These are phyloP conservation scores for Drosophila oshimai DNA, from an alignment of 1,140 invertebrate genomes.

Conservation along the genomic window DNA sequence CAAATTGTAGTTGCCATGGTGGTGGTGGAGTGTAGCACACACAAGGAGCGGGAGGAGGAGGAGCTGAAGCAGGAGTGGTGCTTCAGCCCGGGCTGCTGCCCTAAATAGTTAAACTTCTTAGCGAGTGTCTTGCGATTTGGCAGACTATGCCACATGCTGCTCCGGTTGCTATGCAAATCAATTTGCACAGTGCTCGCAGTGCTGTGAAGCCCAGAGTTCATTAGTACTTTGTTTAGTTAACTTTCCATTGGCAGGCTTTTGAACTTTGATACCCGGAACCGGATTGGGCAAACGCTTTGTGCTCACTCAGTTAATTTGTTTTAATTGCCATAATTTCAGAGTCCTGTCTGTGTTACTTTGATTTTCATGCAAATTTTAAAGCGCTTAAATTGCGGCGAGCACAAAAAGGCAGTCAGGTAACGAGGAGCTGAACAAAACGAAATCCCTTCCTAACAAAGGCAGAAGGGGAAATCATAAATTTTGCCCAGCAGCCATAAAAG, in stretches of 20 bases:
- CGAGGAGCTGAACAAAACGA: conserved; percentile 58
- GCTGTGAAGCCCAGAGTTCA: conserved; percentile 54
- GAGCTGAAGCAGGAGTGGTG: background rate
- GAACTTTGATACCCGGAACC: conserved; percentile 68
- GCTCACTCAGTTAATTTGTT: conserved; percentile 52
- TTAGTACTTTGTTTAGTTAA: conserved; percentile 73
- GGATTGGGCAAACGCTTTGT: conserved; percentile 37
- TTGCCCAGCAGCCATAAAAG: conserved; percentile 77
- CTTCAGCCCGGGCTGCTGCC: conserved; percentile 29
- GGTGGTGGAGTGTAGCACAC: no score
- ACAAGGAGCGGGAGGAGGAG: background rate
- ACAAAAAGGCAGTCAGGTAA: conserved; percentile 30
- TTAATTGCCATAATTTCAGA: conserved; percentile 54
- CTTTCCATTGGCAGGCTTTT: conserved; percentile 57
- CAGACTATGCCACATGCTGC: conserved; percentile 56
- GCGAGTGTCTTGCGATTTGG: conserved; percentile 57
- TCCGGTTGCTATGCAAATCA: conserved; percentile 76
- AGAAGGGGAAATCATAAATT: conserved; percentile 76
- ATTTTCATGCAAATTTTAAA: conserved; percentile 73
- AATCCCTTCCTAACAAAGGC: conserved; percentile 73
- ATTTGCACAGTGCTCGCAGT: conserved; percentile 32
- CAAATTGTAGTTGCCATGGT: conserved; percentile 68
- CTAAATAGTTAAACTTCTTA: conserved; percentile 79
- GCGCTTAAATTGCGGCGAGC: conserved; percentile 53
- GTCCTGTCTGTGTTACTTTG: conserved; percentile 13